A percentile compares a stretch with the other conserved stretches of the same genome.
These are phyloP conservation scores for Tragulus kanchil DNA, from an alignment of 2,113 vertebrate genomes.

Conservation along the genomic window DNA sequence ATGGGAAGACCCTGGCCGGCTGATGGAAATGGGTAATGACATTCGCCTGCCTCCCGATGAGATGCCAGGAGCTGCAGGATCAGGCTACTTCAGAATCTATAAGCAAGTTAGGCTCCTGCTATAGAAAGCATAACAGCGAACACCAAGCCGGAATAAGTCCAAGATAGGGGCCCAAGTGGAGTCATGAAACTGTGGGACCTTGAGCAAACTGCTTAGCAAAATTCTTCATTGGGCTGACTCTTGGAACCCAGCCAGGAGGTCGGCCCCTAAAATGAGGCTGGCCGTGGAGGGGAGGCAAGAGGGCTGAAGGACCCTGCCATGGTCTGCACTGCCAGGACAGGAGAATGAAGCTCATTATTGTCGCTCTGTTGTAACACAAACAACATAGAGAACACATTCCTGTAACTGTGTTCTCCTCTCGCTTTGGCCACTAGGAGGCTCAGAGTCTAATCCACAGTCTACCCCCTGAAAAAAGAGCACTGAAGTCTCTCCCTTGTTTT, in stretches of 20 bases:
- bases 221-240: background rate
- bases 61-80: background rate
- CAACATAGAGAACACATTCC: background rate
- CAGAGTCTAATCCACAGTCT: background rate
- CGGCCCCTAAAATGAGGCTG: background rate
- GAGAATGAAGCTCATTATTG: background rate
- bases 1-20: background rate
- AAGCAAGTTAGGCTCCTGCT: background rate
- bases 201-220: background rate
- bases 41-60: background rate
- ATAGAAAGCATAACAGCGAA: background rate
- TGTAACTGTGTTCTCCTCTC: background rate
- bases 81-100: background rate
- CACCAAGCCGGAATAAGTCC: background rate
- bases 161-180: background rate
- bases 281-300: too few species aligned
- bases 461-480: background rate
- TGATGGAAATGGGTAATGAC: background rate
- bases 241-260: background rate
- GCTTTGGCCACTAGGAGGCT: background rate
- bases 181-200: background rate
- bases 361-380: background rate
- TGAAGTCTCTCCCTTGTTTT: background rate
- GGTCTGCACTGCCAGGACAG: background rate
- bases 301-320: background rate